A percentile compares a stretch with the other conserved stretches of the same genome.
Conservation (phyloP, 1,140 invertebrate species). For the Pararge aegeria region DNA sequence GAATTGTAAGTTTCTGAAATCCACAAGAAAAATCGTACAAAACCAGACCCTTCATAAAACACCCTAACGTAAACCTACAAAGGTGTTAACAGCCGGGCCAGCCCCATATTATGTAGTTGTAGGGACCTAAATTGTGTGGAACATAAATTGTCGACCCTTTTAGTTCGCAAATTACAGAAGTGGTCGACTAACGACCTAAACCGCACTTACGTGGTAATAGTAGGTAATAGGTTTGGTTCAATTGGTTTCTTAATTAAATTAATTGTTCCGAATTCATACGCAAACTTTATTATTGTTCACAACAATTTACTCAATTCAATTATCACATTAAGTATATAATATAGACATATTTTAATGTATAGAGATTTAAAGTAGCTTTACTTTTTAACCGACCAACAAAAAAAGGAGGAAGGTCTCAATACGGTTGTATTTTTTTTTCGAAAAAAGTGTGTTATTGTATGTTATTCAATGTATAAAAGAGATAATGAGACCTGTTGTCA, state of each 20-base stretch:
- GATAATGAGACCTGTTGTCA: too few relatives aligned
- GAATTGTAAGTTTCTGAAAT: constrained; percentile 11
- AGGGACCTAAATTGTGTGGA: constrained; percentile 58
- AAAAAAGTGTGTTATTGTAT: too few relatives aligned
- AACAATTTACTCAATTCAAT: too few relatives aligned
- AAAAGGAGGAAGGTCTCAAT: too few relatives aligned
- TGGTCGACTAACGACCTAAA: constrained; percentile 43
- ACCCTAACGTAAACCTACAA: constrained; percentile 50
- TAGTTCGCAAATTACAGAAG: constrained; percentile 57
- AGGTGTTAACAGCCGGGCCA: constrained; percentile 58
- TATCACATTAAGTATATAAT: too few relatives aligned
- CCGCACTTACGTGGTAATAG: constrained; percentile 34
- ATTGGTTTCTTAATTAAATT: constrained; percentile 14
- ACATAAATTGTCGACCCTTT: constrained; percentile 66
- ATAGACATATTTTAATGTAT: too few relatives aligned
- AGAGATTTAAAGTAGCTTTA: too few relatives aligned
- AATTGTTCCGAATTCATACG: not conserved
- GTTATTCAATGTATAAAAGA: too few relatives aligned
- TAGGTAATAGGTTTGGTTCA: constrained; percentile 24
- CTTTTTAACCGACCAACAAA: too few relatives aligned
- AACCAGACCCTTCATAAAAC: constrained; percentile 34
- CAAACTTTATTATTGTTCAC: not conserved
- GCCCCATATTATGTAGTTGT: constrained; percentile 40
- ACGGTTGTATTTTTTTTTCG: too few relatives aligned
- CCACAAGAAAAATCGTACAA: constrained; percentile 33